Conservation (phyloP, 2,888 invertebrate genomes). For the Micoletzkya japonica region DNA sequence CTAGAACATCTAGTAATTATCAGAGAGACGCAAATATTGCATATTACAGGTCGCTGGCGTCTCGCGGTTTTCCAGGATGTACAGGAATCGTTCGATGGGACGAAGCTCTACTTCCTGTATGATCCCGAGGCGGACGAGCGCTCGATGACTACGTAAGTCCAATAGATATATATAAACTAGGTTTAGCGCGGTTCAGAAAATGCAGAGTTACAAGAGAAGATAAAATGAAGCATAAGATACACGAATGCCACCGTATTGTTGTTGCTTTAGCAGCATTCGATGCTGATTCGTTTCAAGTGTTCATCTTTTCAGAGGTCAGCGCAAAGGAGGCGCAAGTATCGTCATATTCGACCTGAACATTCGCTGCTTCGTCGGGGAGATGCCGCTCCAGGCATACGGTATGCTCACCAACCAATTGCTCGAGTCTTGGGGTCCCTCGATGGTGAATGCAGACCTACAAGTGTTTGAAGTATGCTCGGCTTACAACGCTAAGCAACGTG, state of each 20-base stretch:
- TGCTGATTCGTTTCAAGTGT: neutral
- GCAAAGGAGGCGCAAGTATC: slow-evolving; percentile 57
- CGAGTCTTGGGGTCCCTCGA: no score
- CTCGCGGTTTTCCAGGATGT: slow-evolving; percentile 54
- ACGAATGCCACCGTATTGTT: neutral
- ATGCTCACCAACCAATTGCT: no score
- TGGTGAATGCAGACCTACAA: no score
- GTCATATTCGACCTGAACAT: slow-evolving; percentile 58
- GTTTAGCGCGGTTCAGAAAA: neutral
- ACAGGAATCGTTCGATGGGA: slow-evolving; percentile 53
- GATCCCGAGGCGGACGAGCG: slow-evolving; percentile 60
- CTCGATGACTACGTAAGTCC: slow-evolving; percentile 47
- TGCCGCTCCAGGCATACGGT: slow-evolving; percentile 25
- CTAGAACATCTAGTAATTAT: no score
- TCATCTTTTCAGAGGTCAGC: slow-evolving; percentile 47
- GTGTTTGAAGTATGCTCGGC: no score
- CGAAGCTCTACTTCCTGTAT: slow-evolving; percentile 61
- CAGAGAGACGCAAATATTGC: no score
- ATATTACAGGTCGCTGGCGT: slow-evolving; percentile 30
- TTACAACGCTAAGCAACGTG: no score
- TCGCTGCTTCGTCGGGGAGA: slow-evolving; percentile 50
- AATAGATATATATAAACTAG: neutral
- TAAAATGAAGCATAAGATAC: neutral
- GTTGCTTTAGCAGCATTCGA: neutral
- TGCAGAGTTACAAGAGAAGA: neutral